Base-by-base conservation (phyloP, 2,797 vertebrate genomes). In the Peromyscus eremicus region DNA sequence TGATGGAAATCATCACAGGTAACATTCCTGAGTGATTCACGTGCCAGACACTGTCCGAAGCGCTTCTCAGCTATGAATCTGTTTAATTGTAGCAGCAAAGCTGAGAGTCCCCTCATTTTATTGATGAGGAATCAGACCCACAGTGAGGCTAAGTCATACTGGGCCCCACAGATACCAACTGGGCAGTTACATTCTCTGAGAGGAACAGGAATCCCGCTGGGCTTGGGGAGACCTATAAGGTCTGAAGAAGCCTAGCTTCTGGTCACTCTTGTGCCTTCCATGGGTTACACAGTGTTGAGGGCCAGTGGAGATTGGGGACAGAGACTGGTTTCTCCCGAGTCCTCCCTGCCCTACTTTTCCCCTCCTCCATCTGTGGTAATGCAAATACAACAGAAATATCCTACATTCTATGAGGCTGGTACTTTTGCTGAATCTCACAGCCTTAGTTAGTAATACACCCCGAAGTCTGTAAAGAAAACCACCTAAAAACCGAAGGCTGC, bases 31-130 rank as follows among this genome's bases (percentile, higher is more conserved):
- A 14, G 0, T 66, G 66, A 17, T 46, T 79, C 64, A 92, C 70
- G 79, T 37, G 21, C 82, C 71, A 79, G 81, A 37, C 21, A 49
- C 95, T 68, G 40, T n/a, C 43, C 46, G 89, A 87, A 96, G 34
- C 40, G 64, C 57, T 93, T 57, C 40, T 68, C 80, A 68, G 95
- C 75, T 66, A 82, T 79, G 86, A 46, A 62, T n/a, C 83, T 95
- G 87, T 96, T 96, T 84, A n/a, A 84, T 52, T 71, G 82, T 91
- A 80, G 3, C 73, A 93, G 43, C 82, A 91, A 57, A 91, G 77
- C 92, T 17, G 8, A 95, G 86, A 55, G 92, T 84, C 96, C 55
- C 2, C 14, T 4, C 90, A 96, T 92, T 92, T 96, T 92, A 92
- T 29, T 77, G 95, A 92, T 75, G 90, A 73, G 92, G 94, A 95